Percentiles rank a stretch among this genome's conserved stretches.
Conservation (phyloP, 2,113 vertebrate species). For the Sarotherodon lohbergeri region DNA sequence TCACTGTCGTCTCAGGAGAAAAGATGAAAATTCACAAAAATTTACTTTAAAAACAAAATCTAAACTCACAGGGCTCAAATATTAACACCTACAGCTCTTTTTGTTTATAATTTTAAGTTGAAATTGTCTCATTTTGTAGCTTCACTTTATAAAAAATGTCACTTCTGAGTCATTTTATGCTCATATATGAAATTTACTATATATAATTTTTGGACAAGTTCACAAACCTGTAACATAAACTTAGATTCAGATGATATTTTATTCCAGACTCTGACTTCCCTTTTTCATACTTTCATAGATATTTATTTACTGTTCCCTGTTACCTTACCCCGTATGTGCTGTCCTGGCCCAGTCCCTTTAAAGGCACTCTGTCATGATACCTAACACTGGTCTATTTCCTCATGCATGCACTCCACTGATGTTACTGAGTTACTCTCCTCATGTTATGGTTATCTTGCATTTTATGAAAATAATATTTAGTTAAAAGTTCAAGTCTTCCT, state of each 20-base stretch:
- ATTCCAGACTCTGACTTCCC: neutral
- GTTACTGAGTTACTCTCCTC: neutral
- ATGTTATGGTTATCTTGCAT: neutral
- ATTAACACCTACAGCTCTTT: neutral
- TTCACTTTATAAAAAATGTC: neutral
- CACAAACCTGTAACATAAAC: neutral
- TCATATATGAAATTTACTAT: neutral
- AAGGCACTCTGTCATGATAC: neutral
- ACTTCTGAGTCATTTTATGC: neutral
- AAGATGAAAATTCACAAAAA: neutral
- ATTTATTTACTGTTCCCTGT: neutral
- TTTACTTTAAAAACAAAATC: neutral
- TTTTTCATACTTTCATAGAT: neutral
- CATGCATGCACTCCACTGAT: neutral
- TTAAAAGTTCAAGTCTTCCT: neutral
- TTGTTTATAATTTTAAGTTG: neutral
- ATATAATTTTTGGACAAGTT: neutral
- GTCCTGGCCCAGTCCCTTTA: neutral
- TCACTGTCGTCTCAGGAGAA: neutral
- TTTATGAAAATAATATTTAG: neutral
- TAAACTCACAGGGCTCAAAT: neutral
- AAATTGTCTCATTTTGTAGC: neutral
- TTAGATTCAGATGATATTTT: neutral
- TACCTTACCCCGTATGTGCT: neutral
- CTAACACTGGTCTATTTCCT: neutral